Conservation (phyloP, 2,888 invertebrate genomes). For the Ischnura elegans region DNA sequence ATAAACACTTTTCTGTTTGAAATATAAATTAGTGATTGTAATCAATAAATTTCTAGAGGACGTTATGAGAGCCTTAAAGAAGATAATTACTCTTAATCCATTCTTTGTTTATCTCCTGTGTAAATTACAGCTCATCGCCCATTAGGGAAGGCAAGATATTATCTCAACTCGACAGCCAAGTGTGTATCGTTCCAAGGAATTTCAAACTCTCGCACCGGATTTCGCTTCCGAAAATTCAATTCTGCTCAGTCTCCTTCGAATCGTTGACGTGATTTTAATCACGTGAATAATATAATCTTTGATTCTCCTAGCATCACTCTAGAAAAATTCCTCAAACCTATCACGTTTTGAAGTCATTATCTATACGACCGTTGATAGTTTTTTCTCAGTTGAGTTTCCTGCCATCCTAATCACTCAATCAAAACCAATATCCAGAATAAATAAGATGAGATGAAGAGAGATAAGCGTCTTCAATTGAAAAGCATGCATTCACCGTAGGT, state of each 20-base stretch:
- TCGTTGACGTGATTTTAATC: no score
- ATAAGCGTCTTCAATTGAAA: no score
- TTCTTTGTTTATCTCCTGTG: not conserved
- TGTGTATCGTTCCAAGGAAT: not conserved
- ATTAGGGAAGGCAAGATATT: not conserved
- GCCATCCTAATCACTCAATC: no score
- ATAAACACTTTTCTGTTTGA: not conserved
- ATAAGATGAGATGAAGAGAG: no score
- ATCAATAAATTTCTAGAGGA: not conserved
- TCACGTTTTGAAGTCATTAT: no score
- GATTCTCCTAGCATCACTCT: no score
- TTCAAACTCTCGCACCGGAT: not conserved
- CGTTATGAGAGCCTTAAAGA: not conserved
- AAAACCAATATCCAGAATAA: no score
- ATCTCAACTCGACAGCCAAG: slow-evolving; percentile 14
- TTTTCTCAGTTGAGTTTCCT: not conserved
- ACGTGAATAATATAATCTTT: no score
- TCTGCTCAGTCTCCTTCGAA: no score
- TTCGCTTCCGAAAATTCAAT: not conserved
- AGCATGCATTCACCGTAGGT: no score
- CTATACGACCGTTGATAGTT: no score
- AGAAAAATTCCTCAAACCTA: no score
- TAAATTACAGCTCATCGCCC: not conserved
- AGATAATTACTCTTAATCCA: not conserved
- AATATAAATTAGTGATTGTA: not conserved